These are phyloP conservation scores for Lagria hirta DNA, from an alignment of 2,888 invertebrate genomes.

Conservation along the genomic window DNA sequence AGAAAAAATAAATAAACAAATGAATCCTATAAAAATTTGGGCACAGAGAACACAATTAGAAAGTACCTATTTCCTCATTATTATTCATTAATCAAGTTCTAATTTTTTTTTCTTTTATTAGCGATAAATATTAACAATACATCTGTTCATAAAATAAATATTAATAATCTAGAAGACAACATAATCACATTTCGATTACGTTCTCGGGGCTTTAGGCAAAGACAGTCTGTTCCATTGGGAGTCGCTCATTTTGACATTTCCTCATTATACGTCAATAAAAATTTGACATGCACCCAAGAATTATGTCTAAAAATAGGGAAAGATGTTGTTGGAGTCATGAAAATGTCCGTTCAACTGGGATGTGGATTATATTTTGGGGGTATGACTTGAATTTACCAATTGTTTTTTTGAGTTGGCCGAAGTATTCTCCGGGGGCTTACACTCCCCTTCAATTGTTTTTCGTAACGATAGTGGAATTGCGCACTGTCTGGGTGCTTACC, in stretches of 20 bases:
- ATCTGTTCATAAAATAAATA: constrained; percentile 51
- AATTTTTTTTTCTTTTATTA: constrained; percentile 42
- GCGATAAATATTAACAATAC: constrained; percentile 55
- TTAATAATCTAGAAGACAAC: constrained; percentile 43
- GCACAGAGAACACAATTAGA: constrained; percentile 52
- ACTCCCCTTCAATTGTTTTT: no score
- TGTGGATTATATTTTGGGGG: constrained; percentile 57
- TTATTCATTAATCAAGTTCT: no score
- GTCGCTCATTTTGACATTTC: constrained; percentile 50
- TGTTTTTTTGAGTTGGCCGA: no score
- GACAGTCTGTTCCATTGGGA: constrained; percentile 53
- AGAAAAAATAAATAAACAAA: no score
- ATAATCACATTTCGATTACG: constrained; percentile 54
- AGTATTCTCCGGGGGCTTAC: no score
- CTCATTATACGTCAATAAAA: constrained; percentile 46
- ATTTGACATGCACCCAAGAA: constrained; percentile 50
- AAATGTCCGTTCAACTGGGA: constrained; percentile 55
- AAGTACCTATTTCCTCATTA: constrained; percentile 41
- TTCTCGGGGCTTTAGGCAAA: constrained; percentile 54
- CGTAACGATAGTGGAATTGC: no score
- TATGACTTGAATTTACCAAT: background rate
- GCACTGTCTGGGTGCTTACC: no score
- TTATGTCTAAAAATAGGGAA: constrained; percentile 51
- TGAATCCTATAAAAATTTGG: constrained; percentile 50
- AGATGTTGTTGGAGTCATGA: constrained; percentile 52